Percentiles rank a stretch among this genome's conserved stretches.
phyloP scores from a whole-genome alignment of 2,113 vertebrate species.

The Oncorhynchus gorbuscha region DNA sequence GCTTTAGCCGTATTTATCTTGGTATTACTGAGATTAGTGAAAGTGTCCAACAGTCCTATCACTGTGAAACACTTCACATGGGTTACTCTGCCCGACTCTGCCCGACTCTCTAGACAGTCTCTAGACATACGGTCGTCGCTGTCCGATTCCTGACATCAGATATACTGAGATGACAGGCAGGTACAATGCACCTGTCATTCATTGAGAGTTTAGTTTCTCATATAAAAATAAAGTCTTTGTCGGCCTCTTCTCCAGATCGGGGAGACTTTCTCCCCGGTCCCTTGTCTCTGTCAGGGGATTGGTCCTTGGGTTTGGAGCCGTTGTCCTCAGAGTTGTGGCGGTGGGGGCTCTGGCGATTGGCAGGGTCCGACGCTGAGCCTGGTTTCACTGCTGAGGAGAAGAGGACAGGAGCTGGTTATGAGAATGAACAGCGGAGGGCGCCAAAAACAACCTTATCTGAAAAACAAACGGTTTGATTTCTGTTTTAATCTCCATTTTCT shows the following conservation, averaged over 20 bases:
- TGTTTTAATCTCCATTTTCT: neutral
- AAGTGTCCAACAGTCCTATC: constrained; percentile 33
- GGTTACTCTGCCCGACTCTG: constrained; percentile 33
- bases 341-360: constrained; percentile 71
- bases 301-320: constrained; percentile 73
- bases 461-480: neutral
- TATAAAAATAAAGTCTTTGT: constrained; percentile 93
- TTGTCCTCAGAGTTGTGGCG: constrained; percentile 75
- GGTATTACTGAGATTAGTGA: constrained; percentile 27
- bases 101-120: no score
- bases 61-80: constrained; percentile 40
- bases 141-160: constrained; percentile 13
- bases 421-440: neutral
- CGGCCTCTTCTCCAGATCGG: constrained; percentile 84
- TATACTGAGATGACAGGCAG: constrained; percentile 12
- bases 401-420: neutral
- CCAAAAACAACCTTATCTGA: neutral
- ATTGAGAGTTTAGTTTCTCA: constrained; percentile 46
- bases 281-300: constrained; percentile 71
- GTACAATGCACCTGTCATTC: neutral
- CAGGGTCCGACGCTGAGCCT: constrained; percentile 58
- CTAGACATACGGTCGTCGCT: neutral
- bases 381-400: constrained; percentile 53
- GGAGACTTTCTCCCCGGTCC: constrained; percentile 81
- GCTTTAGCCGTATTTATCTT: constrained; percentile 52